These are phyloP conservation scores for Antedon mediterranea DNA, from an alignment of 53 echinoderm and acorn worm species.

Conservation along the genomic window DNA sequence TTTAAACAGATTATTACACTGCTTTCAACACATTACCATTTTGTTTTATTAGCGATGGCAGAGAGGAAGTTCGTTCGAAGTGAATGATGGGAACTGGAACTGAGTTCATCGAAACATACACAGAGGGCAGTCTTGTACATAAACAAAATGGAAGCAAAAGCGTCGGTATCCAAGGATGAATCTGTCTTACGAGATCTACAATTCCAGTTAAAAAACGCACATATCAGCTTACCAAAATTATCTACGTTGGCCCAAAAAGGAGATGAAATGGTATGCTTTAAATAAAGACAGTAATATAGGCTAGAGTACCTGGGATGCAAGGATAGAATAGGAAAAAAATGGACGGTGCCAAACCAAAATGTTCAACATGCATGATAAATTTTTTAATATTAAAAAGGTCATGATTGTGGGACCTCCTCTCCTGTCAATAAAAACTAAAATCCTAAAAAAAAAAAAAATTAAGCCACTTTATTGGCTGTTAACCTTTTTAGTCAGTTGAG, in stretches of 20 bases:
- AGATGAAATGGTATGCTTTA: slow-evolving; percentile 95
- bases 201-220: slow-evolving; percentile 58
- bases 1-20: not conserved
- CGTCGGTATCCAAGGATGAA: slow-evolving; percentile 7
- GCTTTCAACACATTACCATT: not conserved
- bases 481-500: no score
- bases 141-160: not conserved
- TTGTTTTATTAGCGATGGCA: not conserved
- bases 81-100: not conserved
- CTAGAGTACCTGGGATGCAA: no score
- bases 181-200: slow-evolving; percentile 78
- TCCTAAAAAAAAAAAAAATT: no score
- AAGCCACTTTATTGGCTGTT: no score
- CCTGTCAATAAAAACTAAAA: no score
- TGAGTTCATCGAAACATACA: not conserved
- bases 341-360: no score
- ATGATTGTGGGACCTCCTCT: no score
- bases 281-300: no score
- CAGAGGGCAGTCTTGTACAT: not conserved
- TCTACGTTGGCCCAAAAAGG: slow-evolving; percentile 91
- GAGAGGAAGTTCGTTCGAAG: not conserved
- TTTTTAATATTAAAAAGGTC: no score
- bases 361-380: no score
- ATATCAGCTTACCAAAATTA: slow-evolving; percentile 68
- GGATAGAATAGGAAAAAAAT: no score